Percentiles rank a stretch among this genome's conserved stretches.
phyloP scores from a whole-genome alignment of 2,113 vertebrate genomes.

The Melanostigma gelatinosum region DNA sequence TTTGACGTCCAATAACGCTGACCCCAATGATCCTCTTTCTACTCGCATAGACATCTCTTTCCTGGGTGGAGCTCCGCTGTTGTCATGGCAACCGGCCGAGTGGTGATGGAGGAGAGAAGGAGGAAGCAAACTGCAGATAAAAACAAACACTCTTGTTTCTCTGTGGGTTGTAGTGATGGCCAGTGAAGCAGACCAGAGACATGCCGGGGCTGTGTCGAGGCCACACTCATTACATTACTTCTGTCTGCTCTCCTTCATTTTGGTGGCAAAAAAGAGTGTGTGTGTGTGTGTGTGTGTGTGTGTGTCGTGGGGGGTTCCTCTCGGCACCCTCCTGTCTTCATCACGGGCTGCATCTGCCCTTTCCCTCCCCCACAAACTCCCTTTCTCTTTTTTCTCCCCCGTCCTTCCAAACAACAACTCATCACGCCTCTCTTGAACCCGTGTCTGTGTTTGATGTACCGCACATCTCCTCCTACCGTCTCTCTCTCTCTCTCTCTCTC shows the following conservation, averaged over 20 bases:
- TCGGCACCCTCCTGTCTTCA: slow-evolving; percentile 39
- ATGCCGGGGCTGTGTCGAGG: slow-evolving; percentile 50
- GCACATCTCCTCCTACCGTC: background rate
- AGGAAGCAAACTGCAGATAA: slow-evolving; percentile 41
- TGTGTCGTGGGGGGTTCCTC: slow-evolving; percentile 1
- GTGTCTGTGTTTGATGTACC: background rate
- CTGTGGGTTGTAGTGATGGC: slow-evolving; percentile 66
- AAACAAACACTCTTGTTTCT: slow-evolving; percentile 70
- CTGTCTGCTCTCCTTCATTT: slow-evolving; percentile 59
- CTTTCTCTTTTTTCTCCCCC: background rate
- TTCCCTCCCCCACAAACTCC: slow-evolving; percentile 34
- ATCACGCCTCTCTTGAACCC: background rate
- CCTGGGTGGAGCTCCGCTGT: slow-evolving; percentile 76
- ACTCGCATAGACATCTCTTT: slow-evolving; percentile 64
- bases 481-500: background rate
- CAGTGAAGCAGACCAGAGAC: slow-evolving; percentile 68
- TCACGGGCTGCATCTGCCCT: slow-evolving; percentile 47
- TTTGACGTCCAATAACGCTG: slow-evolving; percentile 53
- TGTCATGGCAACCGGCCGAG: slow-evolving; percentile 64
- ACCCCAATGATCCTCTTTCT: slow-evolving; percentile 79
- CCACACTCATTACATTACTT: slow-evolving; percentile 65
- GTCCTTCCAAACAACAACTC: slow-evolving; percentile 25
- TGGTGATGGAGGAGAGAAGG: background rate
- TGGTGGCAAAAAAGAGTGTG: too few species aligned
- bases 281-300: background rate